phyloP scores from a whole-genome alignment of 92 coral and sea anemone genomes.

The Heliopora coerulea region DNA sequence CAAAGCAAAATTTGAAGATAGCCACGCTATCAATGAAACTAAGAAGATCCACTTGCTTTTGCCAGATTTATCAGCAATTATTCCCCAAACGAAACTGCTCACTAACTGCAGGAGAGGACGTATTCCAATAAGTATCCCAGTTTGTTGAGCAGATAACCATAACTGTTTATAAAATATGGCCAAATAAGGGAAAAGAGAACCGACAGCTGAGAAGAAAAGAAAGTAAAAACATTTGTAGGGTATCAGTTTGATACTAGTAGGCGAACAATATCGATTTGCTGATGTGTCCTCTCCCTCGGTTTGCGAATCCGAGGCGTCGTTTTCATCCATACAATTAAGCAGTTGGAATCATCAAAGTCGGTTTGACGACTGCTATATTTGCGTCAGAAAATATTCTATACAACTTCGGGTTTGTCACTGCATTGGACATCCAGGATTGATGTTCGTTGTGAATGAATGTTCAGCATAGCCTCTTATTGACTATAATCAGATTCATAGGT shows the following conservation, averaged over 20 bases:
- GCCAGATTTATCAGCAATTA: conserved; percentile 68
- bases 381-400: neutral
- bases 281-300: conserved; percentile 19
- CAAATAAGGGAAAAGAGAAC: conserved; percentile 83
- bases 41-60: conserved; percentile 67
- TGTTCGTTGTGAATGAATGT: neutral
- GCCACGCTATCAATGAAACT: conserved; percentile 72
- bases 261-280: conserved; percentile 46
- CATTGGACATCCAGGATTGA: too few relatives aligned
- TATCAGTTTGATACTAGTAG: conserved; percentile 55
- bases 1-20: conserved; percentile 69
- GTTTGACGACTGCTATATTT: neutral
- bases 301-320: neutral
- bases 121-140: conserved; percentile 83
- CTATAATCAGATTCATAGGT: neutral
- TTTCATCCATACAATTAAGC: neutral
- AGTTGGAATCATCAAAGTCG: neutral
- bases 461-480: neutral
- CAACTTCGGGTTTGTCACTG: neutral
- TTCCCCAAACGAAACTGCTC: conserved; percentile 84
- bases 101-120: conserved; percentile 74
- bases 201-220: conserved; percentile 80
- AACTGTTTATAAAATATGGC: conserved; percentile 91
- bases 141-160: conserved; percentile 85
- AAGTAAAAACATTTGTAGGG: conserved; percentile 80